phyloP scores from a whole-genome alignment of 2,888 invertebrate genomes.

The Aleiodes alternator region DNA sequence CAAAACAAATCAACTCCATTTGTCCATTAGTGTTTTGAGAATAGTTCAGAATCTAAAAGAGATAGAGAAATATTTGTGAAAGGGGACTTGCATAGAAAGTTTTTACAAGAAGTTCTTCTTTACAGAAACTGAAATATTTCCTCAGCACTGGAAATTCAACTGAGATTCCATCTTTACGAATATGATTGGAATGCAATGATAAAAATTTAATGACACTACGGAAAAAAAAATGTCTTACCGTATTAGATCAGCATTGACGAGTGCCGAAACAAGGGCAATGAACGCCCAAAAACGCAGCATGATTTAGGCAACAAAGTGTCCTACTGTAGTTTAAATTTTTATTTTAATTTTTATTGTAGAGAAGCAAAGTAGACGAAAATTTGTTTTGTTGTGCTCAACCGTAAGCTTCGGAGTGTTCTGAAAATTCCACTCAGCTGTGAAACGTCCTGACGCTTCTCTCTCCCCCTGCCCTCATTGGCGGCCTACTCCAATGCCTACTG shows the following conservation, averaged over 20 bases:
- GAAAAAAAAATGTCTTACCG: conserved; percentile 54
- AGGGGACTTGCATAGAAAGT: too few relatives aligned
- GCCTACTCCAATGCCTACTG: neutral
- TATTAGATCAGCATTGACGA: conserved; percentile 57
- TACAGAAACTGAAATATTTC: too few relatives aligned
- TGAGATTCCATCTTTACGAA: neutral
- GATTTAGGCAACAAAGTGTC: conserved; percentile 31
- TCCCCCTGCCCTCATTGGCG: neutral
- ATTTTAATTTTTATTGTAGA: too few relatives aligned
- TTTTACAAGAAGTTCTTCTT: too few relatives aligned
- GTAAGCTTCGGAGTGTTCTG: too few relatives aligned
- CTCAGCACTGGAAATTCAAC: too few relatives aligned
- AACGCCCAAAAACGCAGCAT: conserved; percentile 59
- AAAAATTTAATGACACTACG: conserved; percentile 28
- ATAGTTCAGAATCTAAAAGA: too few relatives aligned
- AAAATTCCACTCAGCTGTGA: too few relatives aligned
- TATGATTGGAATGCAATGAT: neutral
- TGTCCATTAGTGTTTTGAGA: too few relatives aligned
- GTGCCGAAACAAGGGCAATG: conserved; percentile 52
- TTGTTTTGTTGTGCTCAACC: conserved; percentile 16
- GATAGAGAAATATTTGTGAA: too few relatives aligned
- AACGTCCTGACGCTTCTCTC: conserved; percentile 10
- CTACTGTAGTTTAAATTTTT: too few relatives aligned
- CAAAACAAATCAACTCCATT: too few relatives aligned
- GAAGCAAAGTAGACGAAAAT: neutral